Percentiles rank a stretch among this genome's conserved stretches.
These are phyloP conservation scores for Harlomillsia oculata DNA, from an alignment of 1,140 invertebrate species.

Conservation along the genomic window DNA sequence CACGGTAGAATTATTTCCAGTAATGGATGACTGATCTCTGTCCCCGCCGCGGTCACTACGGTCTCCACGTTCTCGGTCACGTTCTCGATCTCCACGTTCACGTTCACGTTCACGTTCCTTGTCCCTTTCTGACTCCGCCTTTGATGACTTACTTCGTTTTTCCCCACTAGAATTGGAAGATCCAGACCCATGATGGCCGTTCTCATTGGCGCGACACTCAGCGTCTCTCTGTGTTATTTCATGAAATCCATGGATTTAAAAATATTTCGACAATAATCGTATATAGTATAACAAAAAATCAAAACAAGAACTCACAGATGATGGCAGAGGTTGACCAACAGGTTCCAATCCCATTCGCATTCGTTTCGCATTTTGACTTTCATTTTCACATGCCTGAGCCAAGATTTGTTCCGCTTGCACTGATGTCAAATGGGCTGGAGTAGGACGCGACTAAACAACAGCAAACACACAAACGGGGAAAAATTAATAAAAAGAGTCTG, in stretches of 20 bases:
- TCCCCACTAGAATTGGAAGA: slow-evolving; percentile 14
- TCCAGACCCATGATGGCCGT: slow-evolving; percentile 8
- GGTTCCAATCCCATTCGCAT: slow-evolving; percentile 91
- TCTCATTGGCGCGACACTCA: slow-evolving; percentile 8
- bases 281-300: not conserved
- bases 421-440: slow-evolving; percentile 88
- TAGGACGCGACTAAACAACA: slow-evolving; percentile 77
- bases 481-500: too few species aligned
- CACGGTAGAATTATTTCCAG: not conserved
- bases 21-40: slow-evolving; percentile 8
- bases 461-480: too few species aligned
- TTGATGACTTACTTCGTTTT: slow-evolving; percentile 6
- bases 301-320: slow-evolving; percentile 4
- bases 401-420: slow-evolving; percentile 92
- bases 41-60: not conserved
- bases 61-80: slow-evolving; percentile 11
- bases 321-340: slow-evolving; percentile 72
- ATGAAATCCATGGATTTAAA: too few species aligned
- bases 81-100: too few species aligned
- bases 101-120: slow-evolving; percentile 13
- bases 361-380: slow-evolving; percentile 89
- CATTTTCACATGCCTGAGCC: slow-evolving; percentile 90
- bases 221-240: not conserved
- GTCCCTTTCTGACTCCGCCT: not conserved
- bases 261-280: too few species aligned